Evolutionary conservation across 1,140 invertebrate species (phyloP), one percentile per base, ranked within the genome.

Genomic region (Hypothenemus hampei): DNA sequence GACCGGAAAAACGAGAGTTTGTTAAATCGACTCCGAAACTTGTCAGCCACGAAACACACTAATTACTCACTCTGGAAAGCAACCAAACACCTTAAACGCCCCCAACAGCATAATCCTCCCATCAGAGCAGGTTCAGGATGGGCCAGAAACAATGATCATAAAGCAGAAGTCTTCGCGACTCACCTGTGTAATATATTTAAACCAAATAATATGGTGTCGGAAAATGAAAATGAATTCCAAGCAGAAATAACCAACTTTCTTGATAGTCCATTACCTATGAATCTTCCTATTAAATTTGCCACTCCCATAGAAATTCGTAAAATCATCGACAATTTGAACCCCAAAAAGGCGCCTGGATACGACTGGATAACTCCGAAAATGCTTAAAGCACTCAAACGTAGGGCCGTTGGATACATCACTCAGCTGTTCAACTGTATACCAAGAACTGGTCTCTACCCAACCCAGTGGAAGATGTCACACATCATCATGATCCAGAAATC

Each of bases 401-500:
- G 47, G 37, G 40, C 48, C 6, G 31, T 63, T 1, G 43, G 21
- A 4, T 18, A 63, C 20, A n/a, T 60, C 15, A 45, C 45, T 1
- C 13, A 51, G 22, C 43, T 62, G 13, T 40, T 45, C 10, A 60
- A 60, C 22, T 36, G 44, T 1, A 48, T 23, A 18, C 10, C 57
- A 6, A 48, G 41, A 35, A 37, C 57, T 2, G 10, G 48, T 6
- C 21, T 51, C 45, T 62, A 66, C 13, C 71, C 56, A 7, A 45
- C 21, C 7, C 8, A 62, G 10, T 73, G 67, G 66, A 66, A 72
- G 56, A 37, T 58, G 13, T 64, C 69, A 1, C 21, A 57, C 52
- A 63, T 73, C 10, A 59, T 72, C 7, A 54, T 67, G 0, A 68
- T 75, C 20, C 64, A 44, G 1, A 75, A 75, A 63, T 65, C 68